Base-by-base conservation (phyloP, 2,888 invertebrate species). In the Pyrgus malvae region DNA sequence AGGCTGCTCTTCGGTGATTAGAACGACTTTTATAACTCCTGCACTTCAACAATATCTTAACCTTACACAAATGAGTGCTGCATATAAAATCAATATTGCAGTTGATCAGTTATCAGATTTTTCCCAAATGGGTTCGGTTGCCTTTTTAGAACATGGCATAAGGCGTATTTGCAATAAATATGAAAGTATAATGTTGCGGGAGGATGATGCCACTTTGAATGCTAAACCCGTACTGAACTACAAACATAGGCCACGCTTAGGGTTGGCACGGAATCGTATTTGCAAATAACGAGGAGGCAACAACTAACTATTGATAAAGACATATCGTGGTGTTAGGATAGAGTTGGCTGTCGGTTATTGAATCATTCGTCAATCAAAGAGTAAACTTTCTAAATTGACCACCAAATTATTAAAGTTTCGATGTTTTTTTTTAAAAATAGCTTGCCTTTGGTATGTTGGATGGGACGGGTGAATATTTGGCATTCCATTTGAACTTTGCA, bases 221-320 rank as follows among this genome's bases (percentile, higher is more conserved):
- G 83, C 85, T 84, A 84, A 83, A 78, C 83, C 76, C 82, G 85
- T 83, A 84, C 82, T 82, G 82, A 80, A 83, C 78, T 80, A 83
- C 83, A 82, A 83, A 83, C 82, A 81, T 76, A 69, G 73, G 74
- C 69, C 68, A 68, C 66, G 27, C 44, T 23, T 53, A 53, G 56
- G 46, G 49, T 41, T 45, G 53, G 7, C 51, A 21, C 11, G 12
- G 17, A 38, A 17, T 3, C 3, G 6, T 23, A 23, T 23, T 6
- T 23, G 6, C 23, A n/a, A n/a, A n/a, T n/a, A n/a, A n/a, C n/a
- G n/a, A n/a, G n/a, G n/a, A n/a, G n/a, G n/a, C n/a, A n/a, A n/a
- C n/a, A n/a, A n/a, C n/a, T n/a, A n/a, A n/a, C n/a, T n/a, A n/a
- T n/a, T n/a, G n/a, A n/a, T n/a, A n/a, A n/a, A n/a, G n/a, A n/a